Percentiles rank a stretch among this genome's conserved stretches.
Evolutionary conservation across 2,113 vertebrate genomes (phyloP).

Genomic region (Chamaea fasciata): DNA sequence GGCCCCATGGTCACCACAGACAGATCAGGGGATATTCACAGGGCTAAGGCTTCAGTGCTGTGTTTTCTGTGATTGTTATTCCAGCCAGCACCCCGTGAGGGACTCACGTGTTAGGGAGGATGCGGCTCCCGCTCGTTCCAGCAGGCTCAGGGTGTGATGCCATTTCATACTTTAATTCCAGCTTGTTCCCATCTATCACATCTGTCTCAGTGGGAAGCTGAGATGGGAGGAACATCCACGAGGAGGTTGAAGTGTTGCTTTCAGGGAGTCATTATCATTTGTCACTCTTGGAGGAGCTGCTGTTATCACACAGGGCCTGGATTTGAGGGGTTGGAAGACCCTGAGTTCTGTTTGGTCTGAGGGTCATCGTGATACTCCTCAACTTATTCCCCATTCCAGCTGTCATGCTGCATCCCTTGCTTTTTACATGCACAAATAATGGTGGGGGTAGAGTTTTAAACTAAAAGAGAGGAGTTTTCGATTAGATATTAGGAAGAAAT

Average conservation of each 20-base stretch:
- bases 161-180: background rate
- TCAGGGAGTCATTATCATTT: background rate
- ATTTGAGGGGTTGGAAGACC: rapidly evolving
- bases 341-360: background rate
- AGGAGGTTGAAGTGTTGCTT: background rate
- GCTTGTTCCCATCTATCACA: background rate
- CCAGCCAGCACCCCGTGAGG: background rate
- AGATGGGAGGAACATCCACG: background rate
- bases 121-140: background rate
- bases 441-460: background rate
- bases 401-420: rapidly evolving
- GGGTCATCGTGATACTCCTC: rapidly evolving
- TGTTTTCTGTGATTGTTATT: background rate
- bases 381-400: background rate
- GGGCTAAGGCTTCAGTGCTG: background rate
- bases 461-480: background rate
- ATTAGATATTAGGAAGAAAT: background rate
- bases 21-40: background rate
- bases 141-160: background rate
- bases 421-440: background rate
- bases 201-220: background rate
- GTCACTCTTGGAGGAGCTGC: background rate
- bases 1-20: background rate
- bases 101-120: background rate
- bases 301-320: background rate